These are phyloP conservation scores for Hetaerina titia DNA, from an alignment of 2,888 invertebrate genomes.

Conservation along the genomic window DNA sequence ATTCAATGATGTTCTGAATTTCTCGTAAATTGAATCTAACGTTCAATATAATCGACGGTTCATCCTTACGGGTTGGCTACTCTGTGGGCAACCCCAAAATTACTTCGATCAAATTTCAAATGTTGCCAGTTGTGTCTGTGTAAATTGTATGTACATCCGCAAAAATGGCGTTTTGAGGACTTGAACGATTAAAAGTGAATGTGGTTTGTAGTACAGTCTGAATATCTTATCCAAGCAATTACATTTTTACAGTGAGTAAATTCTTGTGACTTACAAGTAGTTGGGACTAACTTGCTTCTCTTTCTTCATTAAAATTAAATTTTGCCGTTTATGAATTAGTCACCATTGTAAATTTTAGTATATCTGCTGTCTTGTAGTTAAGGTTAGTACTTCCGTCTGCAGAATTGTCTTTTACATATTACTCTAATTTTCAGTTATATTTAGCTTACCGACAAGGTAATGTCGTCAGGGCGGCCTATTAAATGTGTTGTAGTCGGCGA, in stretches of 20 bases:
- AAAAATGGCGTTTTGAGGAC: conserved; percentile 58
- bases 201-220: not conserved
- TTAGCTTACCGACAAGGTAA: conserved; percentile 75
- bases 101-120: conserved; percentile 28
- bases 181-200: conserved; percentile 32
- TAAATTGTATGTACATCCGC: conserved; percentile 59
- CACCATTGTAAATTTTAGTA: conserved; percentile 12
- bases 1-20: not conserved
- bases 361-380: no score
- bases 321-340: not conserved
- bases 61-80: not conserved
- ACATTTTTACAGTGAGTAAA: conserved; percentile 16
- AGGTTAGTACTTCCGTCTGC: not conserved
- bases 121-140: conserved; percentile 52
- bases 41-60: not conserved
- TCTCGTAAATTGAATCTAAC: not conserved
- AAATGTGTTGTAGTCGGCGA: conserved; percentile 96
- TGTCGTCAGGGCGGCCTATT: conserved; percentile 95
- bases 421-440: not conserved
- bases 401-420: not conserved
- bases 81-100: not conserved
- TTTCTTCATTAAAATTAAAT: not conserved
- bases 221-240: not conserved
- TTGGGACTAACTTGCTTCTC: not conserved
- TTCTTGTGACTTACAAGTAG: not conserved